A percentile compares a stretch with the other conserved stretches of the same genome.
These are phyloP conservation scores for Trichogramma evanescens DNA, from an alignment of 2,888 invertebrate species.

Conservation along the genomic window DNA sequence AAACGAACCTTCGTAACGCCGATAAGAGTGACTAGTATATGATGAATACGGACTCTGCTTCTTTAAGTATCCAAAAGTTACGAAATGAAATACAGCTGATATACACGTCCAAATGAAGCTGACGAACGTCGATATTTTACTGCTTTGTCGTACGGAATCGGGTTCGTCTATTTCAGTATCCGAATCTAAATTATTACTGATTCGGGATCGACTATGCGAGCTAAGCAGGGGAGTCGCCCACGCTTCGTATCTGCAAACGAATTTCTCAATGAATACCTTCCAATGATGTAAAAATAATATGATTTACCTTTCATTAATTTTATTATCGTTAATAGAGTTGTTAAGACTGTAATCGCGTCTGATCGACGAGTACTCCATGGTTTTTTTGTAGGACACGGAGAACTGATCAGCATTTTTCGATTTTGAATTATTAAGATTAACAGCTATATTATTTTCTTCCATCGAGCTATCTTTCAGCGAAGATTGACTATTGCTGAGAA, in stretches of 20 bases:
- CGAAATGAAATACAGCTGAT: constrained; percentile 27
- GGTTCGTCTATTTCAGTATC: constrained; percentile 37
- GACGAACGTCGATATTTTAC: constrained; percentile 23
- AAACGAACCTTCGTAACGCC: constrained; percentile 28
- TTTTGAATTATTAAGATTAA: neutral
- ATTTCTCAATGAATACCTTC: constrained; percentile 1
- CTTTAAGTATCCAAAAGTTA: constrained; percentile 28
- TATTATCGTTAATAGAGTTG: constrained; percentile 20
- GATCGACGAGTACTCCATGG: constrained; percentile 32
- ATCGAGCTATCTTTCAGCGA: constrained; percentile 9
- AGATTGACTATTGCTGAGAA: constrained; percentile 27
- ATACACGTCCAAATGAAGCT: constrained; percentile 27
- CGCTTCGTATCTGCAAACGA: constrained; percentile 21
- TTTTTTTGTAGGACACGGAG: constrained; percentile 29
- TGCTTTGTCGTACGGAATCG: constrained; percentile 11
- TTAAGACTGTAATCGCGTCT: constrained; percentile 31
- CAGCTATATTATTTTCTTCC: neutral
- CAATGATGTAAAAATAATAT: neutral
- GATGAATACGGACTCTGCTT: constrained; percentile 23
- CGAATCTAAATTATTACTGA: constrained; percentile 28
- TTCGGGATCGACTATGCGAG: constrained; percentile 10
- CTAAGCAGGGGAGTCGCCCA: constrained; percentile 17
- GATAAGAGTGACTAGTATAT: constrained; percentile 30
- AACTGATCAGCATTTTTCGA: constrained; percentile 17
- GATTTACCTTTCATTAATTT: constrained; percentile 19